Conservation (phyloP, 2,888 invertebrate species). For the Rosalia funebris region DNA sequence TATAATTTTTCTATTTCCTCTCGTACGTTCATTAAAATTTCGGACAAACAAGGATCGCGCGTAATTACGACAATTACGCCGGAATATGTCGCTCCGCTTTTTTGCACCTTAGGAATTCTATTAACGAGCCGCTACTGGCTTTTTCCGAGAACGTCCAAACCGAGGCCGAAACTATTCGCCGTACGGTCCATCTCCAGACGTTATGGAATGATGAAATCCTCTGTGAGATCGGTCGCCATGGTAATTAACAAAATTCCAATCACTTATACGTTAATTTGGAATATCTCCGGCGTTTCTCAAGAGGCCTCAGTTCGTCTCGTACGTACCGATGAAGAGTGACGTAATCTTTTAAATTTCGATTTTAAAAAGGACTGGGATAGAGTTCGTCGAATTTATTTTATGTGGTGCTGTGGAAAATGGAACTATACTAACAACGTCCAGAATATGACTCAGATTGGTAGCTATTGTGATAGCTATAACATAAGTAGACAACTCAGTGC, state of each 20-base stretch:
- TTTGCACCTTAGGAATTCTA: constrained; percentile 11
- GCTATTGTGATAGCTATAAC: no score
- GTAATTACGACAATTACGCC: background rate
- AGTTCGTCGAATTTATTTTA: no score
- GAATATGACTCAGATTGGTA: no score
- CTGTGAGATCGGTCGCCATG: constrained; percentile 39
- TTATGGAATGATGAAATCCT: constrained; percentile 45
- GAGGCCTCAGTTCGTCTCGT: no score
- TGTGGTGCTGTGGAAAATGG: no score
- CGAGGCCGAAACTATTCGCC: constrained; percentile 19
- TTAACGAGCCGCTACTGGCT: constrained; percentile 19
- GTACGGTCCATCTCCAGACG: constrained; percentile 39
- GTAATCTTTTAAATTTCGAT: no score
- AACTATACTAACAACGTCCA: no score
- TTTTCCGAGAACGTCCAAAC: constrained; percentile 28
- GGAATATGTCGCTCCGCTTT: background rate
- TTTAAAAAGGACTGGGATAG: no score
- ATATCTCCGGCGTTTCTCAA: constrained; percentile 3
- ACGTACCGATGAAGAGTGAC: no score
- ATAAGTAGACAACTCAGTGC: no score
- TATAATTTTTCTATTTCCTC: no score
- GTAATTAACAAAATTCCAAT: constrained; percentile 49
- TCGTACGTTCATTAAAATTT: background rate
- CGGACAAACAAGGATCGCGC: background rate
- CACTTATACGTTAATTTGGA: constrained; percentile 35